Evolutionary conservation across 2,113 vertebrate species (phyloP).

Genomic region (Paratilapia polleni): DNA sequence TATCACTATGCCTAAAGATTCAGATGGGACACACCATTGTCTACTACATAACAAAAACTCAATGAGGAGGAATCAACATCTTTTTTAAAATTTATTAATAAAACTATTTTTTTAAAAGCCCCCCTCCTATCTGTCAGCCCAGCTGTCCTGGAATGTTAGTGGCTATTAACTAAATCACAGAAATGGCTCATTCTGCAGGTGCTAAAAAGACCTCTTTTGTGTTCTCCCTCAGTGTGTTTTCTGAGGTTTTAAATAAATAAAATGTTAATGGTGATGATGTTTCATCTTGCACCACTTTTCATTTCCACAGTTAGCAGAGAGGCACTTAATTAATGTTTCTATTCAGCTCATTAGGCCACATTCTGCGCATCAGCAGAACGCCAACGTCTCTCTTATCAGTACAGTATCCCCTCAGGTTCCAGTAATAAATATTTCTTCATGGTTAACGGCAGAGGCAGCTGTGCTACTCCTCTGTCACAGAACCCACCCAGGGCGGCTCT

Average conservation of each 20-base stretch:
- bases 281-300: background rate
- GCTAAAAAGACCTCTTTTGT: background rate
- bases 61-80: background rate
- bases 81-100: too few species aligned
- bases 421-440: slow-evolving; percentile 91
- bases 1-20: background rate
- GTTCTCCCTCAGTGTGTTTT: background rate
- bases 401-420: slow-evolving; percentile 89
- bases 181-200: background rate
- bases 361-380: background rate
- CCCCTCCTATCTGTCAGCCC: background rate
- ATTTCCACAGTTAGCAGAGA: background rate
- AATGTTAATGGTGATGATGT: background rate
- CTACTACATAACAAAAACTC: background rate
- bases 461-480: slow-evolving; percentile 82
- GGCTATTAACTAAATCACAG: background rate
- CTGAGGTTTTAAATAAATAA: background rate
- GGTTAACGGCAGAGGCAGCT: slow-evolving; percentile 84
- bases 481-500: slow-evolving; percentile 74
- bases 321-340: slow-evolving; percentile 5
- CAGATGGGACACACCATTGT: background rate
- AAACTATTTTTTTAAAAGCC: background rate
- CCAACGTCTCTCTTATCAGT: slow-evolving; percentile 52
- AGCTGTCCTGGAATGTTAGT: background rate
- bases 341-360: background rate